A percentile compares a stretch with the other conserved stretches of the same genome.
Conservation (phyloP, 2,113 vertebrate genomes). For the Bothrops jararaca region DNA sequence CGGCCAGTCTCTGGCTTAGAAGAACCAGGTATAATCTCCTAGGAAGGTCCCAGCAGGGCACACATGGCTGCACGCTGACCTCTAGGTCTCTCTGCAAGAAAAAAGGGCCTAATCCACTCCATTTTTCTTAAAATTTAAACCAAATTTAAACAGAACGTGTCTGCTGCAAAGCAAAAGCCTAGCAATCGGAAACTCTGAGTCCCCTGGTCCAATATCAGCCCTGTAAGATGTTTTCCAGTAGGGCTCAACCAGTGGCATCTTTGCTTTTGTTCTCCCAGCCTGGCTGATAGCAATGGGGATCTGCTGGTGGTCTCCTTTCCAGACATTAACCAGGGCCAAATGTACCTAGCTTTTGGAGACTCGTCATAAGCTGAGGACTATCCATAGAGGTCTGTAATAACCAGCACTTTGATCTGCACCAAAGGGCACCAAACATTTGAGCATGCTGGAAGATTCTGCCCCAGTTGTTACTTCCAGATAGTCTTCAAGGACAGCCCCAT, state of each 20-base stretch:
- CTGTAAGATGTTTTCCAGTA: neutral
- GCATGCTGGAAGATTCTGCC: neutral
- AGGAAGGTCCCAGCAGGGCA: neutral
- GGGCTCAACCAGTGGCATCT: neutral
- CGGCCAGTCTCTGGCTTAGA: neutral
- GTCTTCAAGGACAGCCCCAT: neutral
- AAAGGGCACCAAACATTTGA: neutral
- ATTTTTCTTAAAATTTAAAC: neutral
- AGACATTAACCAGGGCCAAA: too few species aligned
- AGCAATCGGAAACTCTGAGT: neutral
- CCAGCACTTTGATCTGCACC: neutral
- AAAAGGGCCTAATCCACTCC: neutral
- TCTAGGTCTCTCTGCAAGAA: neutral
- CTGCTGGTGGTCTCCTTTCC: neutral
- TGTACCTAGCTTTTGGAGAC: too few species aligned
- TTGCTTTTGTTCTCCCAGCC: neutral
- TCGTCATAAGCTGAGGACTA: too few species aligned
- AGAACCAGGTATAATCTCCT: neutral
- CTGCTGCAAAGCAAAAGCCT: neutral
- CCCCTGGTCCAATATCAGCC: neutral
- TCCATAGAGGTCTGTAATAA: neutral
- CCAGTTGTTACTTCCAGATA: neutral
- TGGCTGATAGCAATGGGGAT: neutral
- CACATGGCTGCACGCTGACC: neutral
- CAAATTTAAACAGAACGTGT: neutral